phyloP scores from a whole-genome alignment of 2,888 invertebrate genomes.

The Anaspis maculata region DNA sequence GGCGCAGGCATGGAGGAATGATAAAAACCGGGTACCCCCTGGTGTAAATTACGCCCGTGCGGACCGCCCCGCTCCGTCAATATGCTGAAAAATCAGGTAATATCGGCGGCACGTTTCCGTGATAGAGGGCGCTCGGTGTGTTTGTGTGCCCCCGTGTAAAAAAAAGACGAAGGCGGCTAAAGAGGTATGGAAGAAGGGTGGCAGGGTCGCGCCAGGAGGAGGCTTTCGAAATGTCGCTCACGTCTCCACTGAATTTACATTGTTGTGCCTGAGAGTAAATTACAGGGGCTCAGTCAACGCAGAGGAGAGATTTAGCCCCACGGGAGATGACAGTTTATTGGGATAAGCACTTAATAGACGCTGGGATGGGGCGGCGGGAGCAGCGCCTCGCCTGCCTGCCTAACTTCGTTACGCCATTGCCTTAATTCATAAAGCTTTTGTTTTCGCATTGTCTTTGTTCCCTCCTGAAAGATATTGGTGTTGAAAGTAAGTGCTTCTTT shows the following conservation, averaged over 20 bases:
- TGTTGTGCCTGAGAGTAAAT: constrained; percentile 34
- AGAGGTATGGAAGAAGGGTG: no score
- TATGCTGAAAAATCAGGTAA: no score
- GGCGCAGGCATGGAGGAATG: no score
- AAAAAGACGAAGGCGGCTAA: no score
- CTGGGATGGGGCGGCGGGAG: constrained; percentile 16
- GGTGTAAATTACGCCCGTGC: no score
- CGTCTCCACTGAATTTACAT: constrained; percentile 36
- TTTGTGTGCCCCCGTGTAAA: no score
- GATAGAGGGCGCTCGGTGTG: no score
- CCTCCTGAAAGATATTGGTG: constrained; percentile 29
- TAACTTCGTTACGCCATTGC: constrained; percentile 38
- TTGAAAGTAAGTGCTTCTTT: constrained; percentile 33
- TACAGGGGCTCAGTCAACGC: constrained; percentile 33
- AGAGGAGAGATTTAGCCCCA: constrained; percentile 31
- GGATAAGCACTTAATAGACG: constrained; percentile 41
- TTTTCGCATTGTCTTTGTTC: constrained; percentile 32
- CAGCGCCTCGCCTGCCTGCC: constrained; percentile 13
- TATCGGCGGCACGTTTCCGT: no score
- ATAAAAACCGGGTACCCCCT: no score
- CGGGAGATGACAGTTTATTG: constrained; percentile 41
- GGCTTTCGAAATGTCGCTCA: constrained; percentile 30
- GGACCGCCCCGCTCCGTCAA: no score
- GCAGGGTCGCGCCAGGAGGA: constrained; percentile 1
- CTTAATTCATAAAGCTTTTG: constrained; percentile 40